These are phyloP conservation scores for Campopleginae sp. DNA, from an alignment of 2,888 invertebrate species.

Conservation along the genomic window DNA sequence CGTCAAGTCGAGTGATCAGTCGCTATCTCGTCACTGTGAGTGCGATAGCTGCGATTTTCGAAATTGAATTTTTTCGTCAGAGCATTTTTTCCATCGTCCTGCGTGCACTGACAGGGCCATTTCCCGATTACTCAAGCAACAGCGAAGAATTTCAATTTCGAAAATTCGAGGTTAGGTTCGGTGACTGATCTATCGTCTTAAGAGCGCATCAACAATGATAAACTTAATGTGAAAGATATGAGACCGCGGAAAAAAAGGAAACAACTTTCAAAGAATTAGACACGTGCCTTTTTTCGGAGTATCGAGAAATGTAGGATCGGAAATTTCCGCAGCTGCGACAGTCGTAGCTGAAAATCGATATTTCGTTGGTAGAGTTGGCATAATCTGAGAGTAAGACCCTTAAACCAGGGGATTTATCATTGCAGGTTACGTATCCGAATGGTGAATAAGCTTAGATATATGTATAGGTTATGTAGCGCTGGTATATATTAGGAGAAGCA, in stretches of 20 bases:
- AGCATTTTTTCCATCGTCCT: no score
- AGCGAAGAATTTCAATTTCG: no score
- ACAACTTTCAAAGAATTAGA: neutral
- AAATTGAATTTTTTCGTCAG: no score
- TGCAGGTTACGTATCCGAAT: constrained; percentile 23
- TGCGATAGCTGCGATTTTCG: no score
- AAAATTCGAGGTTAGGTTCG: no score
- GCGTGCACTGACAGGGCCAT: no score
- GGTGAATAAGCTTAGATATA: constrained; percentile 4
- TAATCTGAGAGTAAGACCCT: constrained; percentile 22
- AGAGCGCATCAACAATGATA: constrained; percentile 14
- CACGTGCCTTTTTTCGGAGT: neutral
- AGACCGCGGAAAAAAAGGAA: neutral
- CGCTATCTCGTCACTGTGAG: no score
- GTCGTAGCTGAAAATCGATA: constrained; percentile 21
- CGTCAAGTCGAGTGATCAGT: no score
- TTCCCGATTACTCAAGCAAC: no score
- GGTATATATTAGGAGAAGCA: constrained; percentile 59
- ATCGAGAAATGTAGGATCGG: neutral
- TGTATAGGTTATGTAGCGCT: constrained; percentile 38
- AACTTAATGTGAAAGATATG: neutral
- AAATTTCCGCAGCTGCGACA: constrained; percentile 3
- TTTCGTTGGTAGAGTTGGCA: constrained; percentile 13
- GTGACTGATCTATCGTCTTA: no score
- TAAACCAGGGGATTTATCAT: constrained; percentile 42